These are phyloP conservation scores for Procambarus virginalis DNA, from an alignment of 1,140 invertebrate species.

Conservation along the genomic window DNA sequence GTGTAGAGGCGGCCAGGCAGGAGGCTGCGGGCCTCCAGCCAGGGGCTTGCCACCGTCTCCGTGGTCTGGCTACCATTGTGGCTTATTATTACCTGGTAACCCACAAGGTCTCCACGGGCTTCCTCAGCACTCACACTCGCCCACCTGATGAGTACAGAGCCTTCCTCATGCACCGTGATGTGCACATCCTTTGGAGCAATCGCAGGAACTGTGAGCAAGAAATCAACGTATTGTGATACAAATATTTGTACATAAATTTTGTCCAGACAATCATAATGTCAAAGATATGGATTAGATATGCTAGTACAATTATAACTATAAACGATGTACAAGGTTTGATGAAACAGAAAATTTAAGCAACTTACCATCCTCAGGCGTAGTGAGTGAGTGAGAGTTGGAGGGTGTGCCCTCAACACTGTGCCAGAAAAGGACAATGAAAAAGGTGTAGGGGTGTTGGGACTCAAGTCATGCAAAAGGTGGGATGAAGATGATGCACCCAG, in stretches of 20 bases:
- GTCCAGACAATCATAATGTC: too few relatives aligned
- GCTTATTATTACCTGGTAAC: conserved; percentile 53
- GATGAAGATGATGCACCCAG: conserved; percentile 66
- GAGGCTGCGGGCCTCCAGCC: conserved; percentile 32
- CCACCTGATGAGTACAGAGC: conserved; percentile 63
- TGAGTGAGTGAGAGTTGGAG: conserved; percentile 82
- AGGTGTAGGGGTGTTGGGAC: conserved; percentile 80
- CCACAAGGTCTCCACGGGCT: conserved; percentile 52
- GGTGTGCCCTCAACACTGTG: conserved; percentile 85
- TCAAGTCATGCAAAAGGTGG: conserved; percentile 43
- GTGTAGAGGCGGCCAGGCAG: conserved; percentile 26
- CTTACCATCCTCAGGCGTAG: conserved; percentile 82
- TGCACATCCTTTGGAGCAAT: conserved; percentile 48
- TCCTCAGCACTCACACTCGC: conserved; percentile 35
- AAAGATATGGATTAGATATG: too few relatives aligned
- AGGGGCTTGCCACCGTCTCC: conserved; percentile 16
- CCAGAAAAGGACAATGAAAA: conserved; percentile 87
- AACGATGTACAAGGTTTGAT: too few relatives aligned
- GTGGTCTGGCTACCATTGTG: conserved; percentile 32
- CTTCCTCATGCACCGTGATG: conserved; percentile 43
- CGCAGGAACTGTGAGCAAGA: conserved; percentile 46
- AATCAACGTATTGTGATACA: neutral
- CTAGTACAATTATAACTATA: too few relatives aligned
- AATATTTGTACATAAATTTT: too few relatives aligned
- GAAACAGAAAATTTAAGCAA: neutral